Evolutionary conservation across 2,113 vertebrate species (phyloP).

Genomic region (Scomber colias): DNA sequence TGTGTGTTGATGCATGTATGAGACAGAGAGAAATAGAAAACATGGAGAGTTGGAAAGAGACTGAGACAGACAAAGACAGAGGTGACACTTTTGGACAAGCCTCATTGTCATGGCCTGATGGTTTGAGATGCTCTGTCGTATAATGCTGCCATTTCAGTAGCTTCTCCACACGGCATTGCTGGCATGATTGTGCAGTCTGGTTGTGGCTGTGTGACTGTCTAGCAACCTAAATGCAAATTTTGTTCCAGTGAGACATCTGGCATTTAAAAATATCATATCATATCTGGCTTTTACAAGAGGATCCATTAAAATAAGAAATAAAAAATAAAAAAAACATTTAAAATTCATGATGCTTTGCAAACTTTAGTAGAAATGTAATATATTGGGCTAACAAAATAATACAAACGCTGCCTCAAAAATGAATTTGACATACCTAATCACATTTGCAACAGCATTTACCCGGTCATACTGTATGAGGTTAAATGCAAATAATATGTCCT

Average conservation of each 20-base stretch:
- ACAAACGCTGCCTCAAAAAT: neutral
- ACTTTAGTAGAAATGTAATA: neutral
- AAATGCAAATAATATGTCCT: slow-evolving; percentile 12
- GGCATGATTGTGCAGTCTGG: slow-evolving; percentile 53
- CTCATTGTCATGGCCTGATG: slow-evolving; percentile 73
- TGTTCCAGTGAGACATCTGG: slow-evolving; percentile 47
- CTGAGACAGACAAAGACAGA: slow-evolving; percentile 51
- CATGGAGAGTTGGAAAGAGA: slow-evolving; percentile 27
- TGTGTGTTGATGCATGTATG: slow-evolving; percentile 16
- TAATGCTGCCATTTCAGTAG: slow-evolving; percentile 64
- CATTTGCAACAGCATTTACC: slow-evolving; percentile 2
- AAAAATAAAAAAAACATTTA: too few species aligned
- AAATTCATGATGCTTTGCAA: too few species aligned
- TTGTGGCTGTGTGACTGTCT: slow-evolving; percentile 59
- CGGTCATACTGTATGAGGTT: slow-evolving; percentile 1
- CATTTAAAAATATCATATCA: slow-evolving; percentile 25
- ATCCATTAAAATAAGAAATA: slow-evolving; percentile 3
- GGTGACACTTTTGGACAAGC: slow-evolving; percentile 73
- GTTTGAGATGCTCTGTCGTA: slow-evolving; percentile 64
- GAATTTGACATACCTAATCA: neutral
- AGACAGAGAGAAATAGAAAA: slow-evolving; percentile 26
- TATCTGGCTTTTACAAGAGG: slow-evolving; percentile 13
- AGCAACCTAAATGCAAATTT: slow-evolving; percentile 57
- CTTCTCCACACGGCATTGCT: slow-evolving; percentile 34
- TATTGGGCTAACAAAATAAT: slow-evolving; percentile 8